These are phyloP conservation scores for Himalopsyche kuldschensis DNA, from an alignment of 2,888 invertebrate species.

Conservation along the genomic window DNA sequence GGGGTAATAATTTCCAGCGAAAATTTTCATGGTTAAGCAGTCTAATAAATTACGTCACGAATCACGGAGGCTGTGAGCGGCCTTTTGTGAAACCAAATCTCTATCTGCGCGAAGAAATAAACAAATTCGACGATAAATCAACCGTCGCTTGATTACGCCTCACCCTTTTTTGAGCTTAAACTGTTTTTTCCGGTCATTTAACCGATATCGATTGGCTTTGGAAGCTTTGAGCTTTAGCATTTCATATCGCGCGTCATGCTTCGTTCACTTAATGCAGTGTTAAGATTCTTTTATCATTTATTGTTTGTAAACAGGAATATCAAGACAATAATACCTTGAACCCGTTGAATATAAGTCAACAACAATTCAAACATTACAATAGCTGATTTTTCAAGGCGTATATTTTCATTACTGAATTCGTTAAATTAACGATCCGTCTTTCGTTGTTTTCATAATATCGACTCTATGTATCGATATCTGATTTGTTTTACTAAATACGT, in stretches of 20 bases:
- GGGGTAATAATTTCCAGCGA: conserved; percentile 9
- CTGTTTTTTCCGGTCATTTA: conserved; percentile 33
- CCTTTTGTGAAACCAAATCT: conserved; percentile 3
- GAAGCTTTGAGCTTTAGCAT: conserved; percentile 1
- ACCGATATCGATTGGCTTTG: conserved; percentile 31
- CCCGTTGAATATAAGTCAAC: no score
- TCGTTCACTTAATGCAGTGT: not conserved
- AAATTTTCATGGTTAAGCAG: conserved; percentile 1
- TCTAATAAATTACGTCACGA: not conserved
- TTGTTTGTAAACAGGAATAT: not conserved
- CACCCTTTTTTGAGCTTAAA: conserved; percentile 28
- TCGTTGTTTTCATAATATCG: no score
- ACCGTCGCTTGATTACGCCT: conserved; percentile 23
- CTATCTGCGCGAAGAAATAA: conserved; percentile 7
- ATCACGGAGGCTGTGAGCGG: conserved; percentile 3
- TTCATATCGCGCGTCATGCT: conserved; percentile 3
- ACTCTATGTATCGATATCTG: no score
- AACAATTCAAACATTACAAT: no score
- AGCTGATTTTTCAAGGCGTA: no score
- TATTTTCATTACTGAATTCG: no score
- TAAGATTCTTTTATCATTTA: not conserved
- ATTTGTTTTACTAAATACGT: no score
- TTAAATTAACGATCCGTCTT: no score
- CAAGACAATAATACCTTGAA: no score
- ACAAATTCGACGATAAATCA: conserved; percentile 29